phyloP scores from a whole-genome alignment of 2,113 vertebrate species.

The Pycnonotus jocosus region DNA sequence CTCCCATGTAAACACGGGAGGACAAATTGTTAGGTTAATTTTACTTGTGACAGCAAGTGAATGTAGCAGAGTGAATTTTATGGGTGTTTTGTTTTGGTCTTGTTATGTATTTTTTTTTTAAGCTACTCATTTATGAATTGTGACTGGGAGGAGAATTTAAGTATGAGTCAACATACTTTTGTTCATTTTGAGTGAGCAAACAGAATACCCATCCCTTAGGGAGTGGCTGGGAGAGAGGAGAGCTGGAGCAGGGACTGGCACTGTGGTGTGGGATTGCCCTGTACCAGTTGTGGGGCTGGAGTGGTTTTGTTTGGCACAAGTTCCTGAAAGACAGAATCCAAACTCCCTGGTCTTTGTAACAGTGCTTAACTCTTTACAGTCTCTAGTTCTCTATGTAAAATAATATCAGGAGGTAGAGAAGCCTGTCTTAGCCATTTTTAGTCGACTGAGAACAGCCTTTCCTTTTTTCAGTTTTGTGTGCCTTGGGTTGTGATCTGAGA shows the following conservation, averaged over 20 bases:
- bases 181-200: background rate
- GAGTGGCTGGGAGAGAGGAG: background rate
- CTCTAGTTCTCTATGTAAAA: background rate
- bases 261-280: background rate
- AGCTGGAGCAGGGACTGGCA: background rate
- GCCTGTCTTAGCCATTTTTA: background rate
- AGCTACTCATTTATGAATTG: background rate
- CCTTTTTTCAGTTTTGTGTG: background rate
- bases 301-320: background rate
- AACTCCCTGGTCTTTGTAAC: background rate
- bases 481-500: background rate
- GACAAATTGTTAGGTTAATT: slow-evolving; percentile 5
- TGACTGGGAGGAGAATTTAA: background rate
- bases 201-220: background rate
- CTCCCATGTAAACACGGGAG: background rate
- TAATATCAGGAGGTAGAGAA: background rate
- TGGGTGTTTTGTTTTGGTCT: background rate
- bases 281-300: background rate
- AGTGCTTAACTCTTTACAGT: background rate
- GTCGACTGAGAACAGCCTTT: background rate
- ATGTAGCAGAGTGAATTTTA: background rate
- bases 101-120: background rate
- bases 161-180: background rate
- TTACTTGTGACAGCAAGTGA: background rate
- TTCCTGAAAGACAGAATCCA: background rate